Evolutionary conservation across 2,797 vertebrate genomes (phyloP).

Genomic region (Peromyscus melanophrys): DNA sequence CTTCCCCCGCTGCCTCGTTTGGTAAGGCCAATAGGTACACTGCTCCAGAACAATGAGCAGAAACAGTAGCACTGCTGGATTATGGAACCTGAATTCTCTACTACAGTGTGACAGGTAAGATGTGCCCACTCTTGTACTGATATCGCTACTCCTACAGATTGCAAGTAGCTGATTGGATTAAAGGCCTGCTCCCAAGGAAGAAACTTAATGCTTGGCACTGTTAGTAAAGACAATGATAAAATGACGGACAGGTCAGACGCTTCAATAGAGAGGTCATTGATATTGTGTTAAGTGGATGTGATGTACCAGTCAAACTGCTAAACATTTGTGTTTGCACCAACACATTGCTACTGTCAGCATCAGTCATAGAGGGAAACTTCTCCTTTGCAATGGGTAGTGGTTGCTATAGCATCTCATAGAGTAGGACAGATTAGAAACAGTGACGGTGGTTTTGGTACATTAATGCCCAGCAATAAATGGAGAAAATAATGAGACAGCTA

Average conservation of each 20-base stretch:
- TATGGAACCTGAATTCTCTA: neutral
- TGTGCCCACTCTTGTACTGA: too few species aligned
- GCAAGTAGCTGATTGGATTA: neutral
- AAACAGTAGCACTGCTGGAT: neutral
- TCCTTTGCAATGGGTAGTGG: neutral
- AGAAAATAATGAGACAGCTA: neutral
- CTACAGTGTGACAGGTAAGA: neutral
- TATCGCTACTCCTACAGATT: neutral
- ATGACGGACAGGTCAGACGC: neutral
- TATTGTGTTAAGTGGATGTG: neutral
- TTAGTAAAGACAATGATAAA: neutral
- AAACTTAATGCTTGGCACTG: neutral
- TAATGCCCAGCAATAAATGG: neutral
- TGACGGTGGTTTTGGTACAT: neutral
- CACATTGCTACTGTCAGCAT: neutral
- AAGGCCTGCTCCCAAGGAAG: neutral
- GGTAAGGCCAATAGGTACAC: neutral
- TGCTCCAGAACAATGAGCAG: neutral
- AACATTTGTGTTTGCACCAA: neutral
- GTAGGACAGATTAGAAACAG: neutral
- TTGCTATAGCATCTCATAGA: neutral
- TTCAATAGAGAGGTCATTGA: neutral
- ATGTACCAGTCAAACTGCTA: neutral
- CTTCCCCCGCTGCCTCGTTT: neutral
- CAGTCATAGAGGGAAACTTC: neutral